A percentile compares a stretch with the other conserved stretches of the same genome.
Evolutionary conservation across 2,888 invertebrate genomes (phyloP).

Genomic region (Tipula unca): DNA sequence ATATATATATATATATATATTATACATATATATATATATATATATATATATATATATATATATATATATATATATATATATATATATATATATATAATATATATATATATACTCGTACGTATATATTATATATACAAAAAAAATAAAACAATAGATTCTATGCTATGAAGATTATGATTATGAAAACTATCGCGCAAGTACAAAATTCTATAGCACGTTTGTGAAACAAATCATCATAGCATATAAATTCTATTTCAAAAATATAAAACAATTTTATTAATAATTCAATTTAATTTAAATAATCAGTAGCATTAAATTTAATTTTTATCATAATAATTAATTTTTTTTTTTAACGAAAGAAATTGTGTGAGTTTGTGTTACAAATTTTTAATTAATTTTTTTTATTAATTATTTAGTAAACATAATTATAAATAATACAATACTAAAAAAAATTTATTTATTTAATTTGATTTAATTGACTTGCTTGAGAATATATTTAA

Average conservation of each 20-base stretch:
- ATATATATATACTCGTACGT: too few species aligned
- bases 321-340: background rate
- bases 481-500: background rate
- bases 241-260: background rate
- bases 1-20: too few species aligned
- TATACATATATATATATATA: too few species aligned
- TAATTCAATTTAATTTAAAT: background rate
- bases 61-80: too few species aligned
- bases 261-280: background rate
- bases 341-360: background rate
- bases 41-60: too few species aligned
- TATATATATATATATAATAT: too few species aligned
- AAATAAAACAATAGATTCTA: background rate
- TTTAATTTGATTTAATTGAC: background rate
- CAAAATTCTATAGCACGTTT: background rate
- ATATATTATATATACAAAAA: background rate
- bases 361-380: conserved; percentile 3
- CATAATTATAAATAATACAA: background rate
- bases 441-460: background rate
- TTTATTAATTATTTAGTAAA: background rate
- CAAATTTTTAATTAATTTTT: background rate
- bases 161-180: background rate
- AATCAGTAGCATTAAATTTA: background rate
- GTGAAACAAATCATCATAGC: background rate
- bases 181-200: background rate